These are phyloP conservation scores for Acleris sparsana DNA, from an alignment of 2,888 invertebrate species.

Conservation along the genomic window DNA sequence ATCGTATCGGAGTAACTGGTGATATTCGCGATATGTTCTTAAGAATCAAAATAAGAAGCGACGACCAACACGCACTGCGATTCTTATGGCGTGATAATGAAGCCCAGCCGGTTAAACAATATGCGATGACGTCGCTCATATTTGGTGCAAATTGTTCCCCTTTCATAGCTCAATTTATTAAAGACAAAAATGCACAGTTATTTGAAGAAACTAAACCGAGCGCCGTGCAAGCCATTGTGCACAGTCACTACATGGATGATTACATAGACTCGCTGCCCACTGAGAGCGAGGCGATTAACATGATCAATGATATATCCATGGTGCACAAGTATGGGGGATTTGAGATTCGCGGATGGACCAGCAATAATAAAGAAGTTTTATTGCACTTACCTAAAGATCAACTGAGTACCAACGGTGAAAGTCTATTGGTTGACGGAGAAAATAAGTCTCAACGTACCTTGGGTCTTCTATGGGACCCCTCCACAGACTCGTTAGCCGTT, in stretches of 20 bases:
- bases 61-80: not conserved
- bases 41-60: not conserved
- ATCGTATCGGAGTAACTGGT: not conserved
- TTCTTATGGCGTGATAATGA: too few relatives aligned
- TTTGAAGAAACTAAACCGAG: not conserved
- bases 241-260: conserved; percentile 30
- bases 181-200: conserved; percentile 1
- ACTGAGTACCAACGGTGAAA: conserved; percentile 6
- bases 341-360: conserved; percentile 3
- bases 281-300: conserved; percentile 14
- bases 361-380: not conserved
- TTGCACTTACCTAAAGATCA: not conserved
- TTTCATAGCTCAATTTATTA: not conserved
- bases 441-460: not conserved
- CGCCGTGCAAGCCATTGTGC: conserved; percentile 3
- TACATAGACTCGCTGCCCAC: conserved; percentile 13
- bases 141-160: not conserved
- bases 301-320: not conserved
- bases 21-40: not conserved
- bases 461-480: not conserved
- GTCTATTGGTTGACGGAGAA: conserved; percentile 3
- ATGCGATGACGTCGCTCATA: too few relatives aligned
- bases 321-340: not conserved
- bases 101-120: too few relatives aligned
- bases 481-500: not conserved